phyloP scores from a whole-genome alignment of 2,797 vertebrate genomes.

The Brachymystax lenok region DNA sequence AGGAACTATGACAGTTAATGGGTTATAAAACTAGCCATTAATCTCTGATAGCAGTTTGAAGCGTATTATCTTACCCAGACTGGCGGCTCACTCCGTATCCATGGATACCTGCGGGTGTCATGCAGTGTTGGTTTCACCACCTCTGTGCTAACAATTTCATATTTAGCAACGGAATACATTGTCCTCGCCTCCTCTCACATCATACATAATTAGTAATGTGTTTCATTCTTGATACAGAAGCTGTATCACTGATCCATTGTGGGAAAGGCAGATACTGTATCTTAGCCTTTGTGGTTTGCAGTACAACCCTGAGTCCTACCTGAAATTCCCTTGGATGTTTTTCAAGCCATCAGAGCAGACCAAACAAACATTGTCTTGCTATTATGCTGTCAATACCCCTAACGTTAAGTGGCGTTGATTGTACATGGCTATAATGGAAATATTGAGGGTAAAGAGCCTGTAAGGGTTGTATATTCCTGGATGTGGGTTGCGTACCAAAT shows the following conservation, averaged over 20 bases:
- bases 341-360: slow-evolving; percentile 1
- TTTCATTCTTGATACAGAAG: not conserved
- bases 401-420: not conserved
- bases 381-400: slow-evolving; percentile 1
- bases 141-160: not conserved
- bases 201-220: not conserved
- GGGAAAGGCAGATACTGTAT: not conserved
- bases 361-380: slow-evolving; percentile 21
- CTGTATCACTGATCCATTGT: not conserved
- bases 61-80: not conserved
- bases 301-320: not conserved
- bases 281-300: not conserved
- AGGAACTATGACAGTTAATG: not conserved
- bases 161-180: not conserved
- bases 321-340: not conserved
- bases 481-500: not conserved
- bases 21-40: not conserved
- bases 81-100: not conserved
- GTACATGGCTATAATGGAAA: not conserved
- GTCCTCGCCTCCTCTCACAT: not conserved
- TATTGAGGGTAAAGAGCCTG: not conserved
- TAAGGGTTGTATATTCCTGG: not conserved
- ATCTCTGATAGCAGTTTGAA: not conserved
- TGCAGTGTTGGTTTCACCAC: not conserved
- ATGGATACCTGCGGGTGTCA: not conserved